Base-by-base conservation (phyloP, 30 jellyfish, hydroid and myxozoan genomes). In the Turritopsis dohrnii region DNA sequence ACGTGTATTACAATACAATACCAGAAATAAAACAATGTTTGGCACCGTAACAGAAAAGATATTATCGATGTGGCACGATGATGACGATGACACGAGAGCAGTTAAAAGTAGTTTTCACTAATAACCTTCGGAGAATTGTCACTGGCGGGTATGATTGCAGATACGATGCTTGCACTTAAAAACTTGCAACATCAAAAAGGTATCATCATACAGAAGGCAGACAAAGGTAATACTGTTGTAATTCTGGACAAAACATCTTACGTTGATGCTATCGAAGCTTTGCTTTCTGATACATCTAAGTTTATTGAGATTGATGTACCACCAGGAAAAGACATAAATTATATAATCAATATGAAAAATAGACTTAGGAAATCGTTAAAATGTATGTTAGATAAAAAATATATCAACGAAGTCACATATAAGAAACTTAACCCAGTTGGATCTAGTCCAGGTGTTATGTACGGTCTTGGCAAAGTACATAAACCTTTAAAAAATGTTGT, bases 381-480 rank as follows among this genome's bases (percentile, higher is more conserved):
- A 19, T 69, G 31, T 69, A n/a, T 74, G 65, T 52, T 79, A 21
- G 80, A 54, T 21, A 16, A n/a, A 7, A 79, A 54, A 22, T 79
- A 23, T 79, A 18, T 31, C 17, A 21, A 24, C 13, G 84, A 71
- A 52, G 71, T 20, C 18, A 53, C 53, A 21, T 83, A 83, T 25
- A 3, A 41, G 30, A 69, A 53, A 7, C 53, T 85, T n/a, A 52
- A n/a, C 53, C 89, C 81, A 18, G 25, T 74, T 75, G 89, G 81
- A 8, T 54, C 85, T 29, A 30, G 20, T 1, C 90, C 88, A 7
- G 90, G 90, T 8, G 29, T 83, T 72, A 8, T 83, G 26, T 29
- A 74, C 54, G 90, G 88, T 3, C 90, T 83, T 74, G 30, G n/a
- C 21, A 83, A 83, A 73, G 90, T 83, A 7, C 90, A 83, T 83